Evolutionary conservation across 2,113 vertebrate genomes (phyloP), one percentile per base, ranked within the genome.

Genomic region (Eidolon helvum): DNA sequence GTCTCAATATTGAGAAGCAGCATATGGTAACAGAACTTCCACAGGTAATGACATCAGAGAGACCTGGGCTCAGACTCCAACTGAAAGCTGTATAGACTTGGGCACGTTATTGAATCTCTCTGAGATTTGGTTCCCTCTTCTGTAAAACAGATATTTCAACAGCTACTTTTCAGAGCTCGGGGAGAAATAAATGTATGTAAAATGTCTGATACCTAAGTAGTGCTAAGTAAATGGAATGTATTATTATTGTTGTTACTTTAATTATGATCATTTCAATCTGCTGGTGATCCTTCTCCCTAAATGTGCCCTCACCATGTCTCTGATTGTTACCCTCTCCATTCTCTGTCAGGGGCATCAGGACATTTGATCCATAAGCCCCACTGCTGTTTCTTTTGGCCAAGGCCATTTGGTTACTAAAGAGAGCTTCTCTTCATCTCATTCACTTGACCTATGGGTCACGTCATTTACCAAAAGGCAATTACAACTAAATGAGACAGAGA

Each of bases 391-490:
- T 77, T 63, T 72, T 53, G 35, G 68, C 38, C 48, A 91, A 74
- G 71, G 30, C 53, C 43, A 55, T 43, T 26, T 38, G 63, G 40
- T 80, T 50, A 33, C 74, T 35, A 4, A 87, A 75, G 21, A 78
- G 24, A 71, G 38, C n/a, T 21, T 71, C n/a, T 59, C 33, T 69
- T 75, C 40, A 59, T 82, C 35, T 7, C 50, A 87, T 28, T 30
- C 16, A 26, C 55, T 80, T 43, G 28, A 83, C 35, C 48, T 35
- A 26, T 6, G 21, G 24, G 63, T 92, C 78, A 83, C 22, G 75
- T 74, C 87, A 75, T 93, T 96, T 79, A 40, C 40, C 38, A 83
- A 85, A 95, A 90, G 33, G 22, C 33, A 91, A 74, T 75, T 22
- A 78, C 57, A 78, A 55, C 7, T 35, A 72, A 74, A 89, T 12